phyloP scores from a whole-genome alignment of 2,888 invertebrate genomes.

The Schizotus pectinicornis region DNA sequence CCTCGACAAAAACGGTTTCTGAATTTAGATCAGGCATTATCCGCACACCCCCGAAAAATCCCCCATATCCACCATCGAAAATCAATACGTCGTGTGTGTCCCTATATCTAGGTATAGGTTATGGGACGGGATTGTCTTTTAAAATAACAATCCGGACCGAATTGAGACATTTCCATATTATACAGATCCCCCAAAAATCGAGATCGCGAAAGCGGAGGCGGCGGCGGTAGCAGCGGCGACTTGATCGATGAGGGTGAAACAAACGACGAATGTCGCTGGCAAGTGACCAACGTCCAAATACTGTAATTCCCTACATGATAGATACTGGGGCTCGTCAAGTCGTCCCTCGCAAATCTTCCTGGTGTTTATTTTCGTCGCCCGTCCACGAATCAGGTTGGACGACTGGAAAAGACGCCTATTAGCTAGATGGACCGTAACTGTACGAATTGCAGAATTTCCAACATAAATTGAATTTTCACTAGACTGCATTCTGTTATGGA shows the following conservation, averaged over 20 bases:
- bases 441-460: slow-evolving; percentile 56
- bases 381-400: slow-evolving; percentile 24
- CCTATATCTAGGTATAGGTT: too few species aligned
- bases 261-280: slow-evolving; percentile 54
- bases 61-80: background rate
- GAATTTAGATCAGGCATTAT: slow-evolving; percentile 38
- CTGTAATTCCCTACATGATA: slow-evolving; percentile 56
- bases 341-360: slow-evolving; percentile 24
- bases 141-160: too few species aligned
- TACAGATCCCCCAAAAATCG: too few species aligned
- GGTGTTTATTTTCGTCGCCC: slow-evolving; percentile 10
- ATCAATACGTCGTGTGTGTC: too few species aligned
- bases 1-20: slow-evolving; percentile 32
- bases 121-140: too few species aligned
- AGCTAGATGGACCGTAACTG: slow-evolving; percentile 56
- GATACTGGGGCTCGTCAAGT: slow-evolving; percentile 43
- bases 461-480: slow-evolving; percentile 59
- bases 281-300: slow-evolving; percentile 57
- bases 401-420: slow-evolving; percentile 47
- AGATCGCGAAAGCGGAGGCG: background rate
- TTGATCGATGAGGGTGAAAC: slow-evolving; percentile 47
- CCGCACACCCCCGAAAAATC: slow-evolving; percentile 10
- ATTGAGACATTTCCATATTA: too few species aligned
- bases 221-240: background rate
- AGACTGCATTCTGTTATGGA: slow-evolving; percentile 51